Percentiles rank a stretch among this genome's conserved stretches.
These are phyloP conservation scores for Sciurus carolinensis DNA, from an alignment of 2,797 vertebrate genomes.

Conservation along the genomic window DNA sequence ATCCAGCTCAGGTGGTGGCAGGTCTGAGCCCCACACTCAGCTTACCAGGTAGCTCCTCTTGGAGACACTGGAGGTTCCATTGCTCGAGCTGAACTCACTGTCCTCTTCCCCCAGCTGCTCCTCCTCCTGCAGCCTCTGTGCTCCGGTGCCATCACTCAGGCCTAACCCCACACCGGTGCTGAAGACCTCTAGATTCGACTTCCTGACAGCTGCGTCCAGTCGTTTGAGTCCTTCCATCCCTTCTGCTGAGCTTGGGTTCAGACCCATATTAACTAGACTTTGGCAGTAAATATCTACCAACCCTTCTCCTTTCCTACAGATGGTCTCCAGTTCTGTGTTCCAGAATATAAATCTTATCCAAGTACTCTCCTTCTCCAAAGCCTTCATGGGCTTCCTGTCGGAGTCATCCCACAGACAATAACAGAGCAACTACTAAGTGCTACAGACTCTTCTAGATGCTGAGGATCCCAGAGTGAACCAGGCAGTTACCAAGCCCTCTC, in stretches of 20 bases:
- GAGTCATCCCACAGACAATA: background rate
- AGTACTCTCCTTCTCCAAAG: constrained; percentile 2
- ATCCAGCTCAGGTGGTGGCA: too few species aligned
- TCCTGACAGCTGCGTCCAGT: background rate
- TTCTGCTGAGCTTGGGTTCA: background rate
- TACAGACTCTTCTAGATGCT: background rate
- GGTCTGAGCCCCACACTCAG: background rate
- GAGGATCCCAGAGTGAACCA: background rate
- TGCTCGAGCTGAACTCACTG: background rate
- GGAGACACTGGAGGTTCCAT: background rate
- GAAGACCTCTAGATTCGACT: background rate
- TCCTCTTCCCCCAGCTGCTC: background rate
- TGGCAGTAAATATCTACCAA: background rate
- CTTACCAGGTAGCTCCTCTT: background rate
- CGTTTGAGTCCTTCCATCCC: background rate
- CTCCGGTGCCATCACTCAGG: background rate
- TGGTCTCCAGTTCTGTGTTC: background rate
- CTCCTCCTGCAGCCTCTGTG: background rate
- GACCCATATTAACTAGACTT: background rate
- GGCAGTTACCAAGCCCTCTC: background rate
- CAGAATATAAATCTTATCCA: background rate
- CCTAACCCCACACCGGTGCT: too few species aligned
- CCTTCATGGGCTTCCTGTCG: background rate
- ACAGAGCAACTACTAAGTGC: background rate
- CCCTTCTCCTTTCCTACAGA: background rate